Percentiles rank a stretch among this genome's conserved stretches.
Conservation (phyloP, 2,113 vertebrate genomes). For the Salvelinus alpinus region DNA sequence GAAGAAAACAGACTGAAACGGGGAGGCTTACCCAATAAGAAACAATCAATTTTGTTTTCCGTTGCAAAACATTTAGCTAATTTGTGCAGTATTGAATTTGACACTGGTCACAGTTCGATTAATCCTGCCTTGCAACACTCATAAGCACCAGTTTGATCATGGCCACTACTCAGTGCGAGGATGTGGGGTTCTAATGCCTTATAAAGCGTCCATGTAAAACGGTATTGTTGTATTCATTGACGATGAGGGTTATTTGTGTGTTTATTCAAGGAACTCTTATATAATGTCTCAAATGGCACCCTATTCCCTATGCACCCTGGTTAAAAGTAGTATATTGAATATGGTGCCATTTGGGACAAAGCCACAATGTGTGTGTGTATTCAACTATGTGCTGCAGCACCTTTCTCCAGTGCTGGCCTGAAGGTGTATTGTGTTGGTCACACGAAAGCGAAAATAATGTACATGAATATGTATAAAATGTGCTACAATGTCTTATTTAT, state of each 20-base stretch:
- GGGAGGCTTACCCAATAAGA: too few relatives aligned
- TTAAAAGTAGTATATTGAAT: too few relatives aligned
- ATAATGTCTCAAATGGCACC: too few relatives aligned
- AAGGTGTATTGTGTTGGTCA: background rate
- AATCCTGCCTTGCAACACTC: background rate
- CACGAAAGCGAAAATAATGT: background rate
- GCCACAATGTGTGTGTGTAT: slow-evolving; percentile 30
- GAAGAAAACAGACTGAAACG: too few relatives aligned
- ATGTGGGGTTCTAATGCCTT: slow-evolving; percentile 37
- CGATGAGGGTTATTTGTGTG: slow-evolving; percentile 22
- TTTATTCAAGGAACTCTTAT: slow-evolving; percentile 27
- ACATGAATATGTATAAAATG: background rate
- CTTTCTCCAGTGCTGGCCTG: background rate
- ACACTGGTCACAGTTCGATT: too few relatives aligned
- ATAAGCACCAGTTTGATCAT: slow-evolving; percentile 1
- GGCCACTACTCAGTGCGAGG: slow-evolving; percentile 25
- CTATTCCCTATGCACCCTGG: too few relatives aligned
- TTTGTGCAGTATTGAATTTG: too few relatives aligned
- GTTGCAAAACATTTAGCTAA: too few relatives aligned
- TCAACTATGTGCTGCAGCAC: slow-evolving; percentile 4
- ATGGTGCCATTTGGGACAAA: too few relatives aligned
- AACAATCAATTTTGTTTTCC: too few relatives aligned
- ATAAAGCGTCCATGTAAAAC: slow-evolving; percentile 23
- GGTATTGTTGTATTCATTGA: slow-evolving; percentile 27
- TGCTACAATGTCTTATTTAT: slow-evolving; percentile 46